These are phyloP conservation scores for Dascyllus trimaculatus DNA, from an alignment of 2,113 vertebrate genomes.

Conservation along the genomic window DNA sequence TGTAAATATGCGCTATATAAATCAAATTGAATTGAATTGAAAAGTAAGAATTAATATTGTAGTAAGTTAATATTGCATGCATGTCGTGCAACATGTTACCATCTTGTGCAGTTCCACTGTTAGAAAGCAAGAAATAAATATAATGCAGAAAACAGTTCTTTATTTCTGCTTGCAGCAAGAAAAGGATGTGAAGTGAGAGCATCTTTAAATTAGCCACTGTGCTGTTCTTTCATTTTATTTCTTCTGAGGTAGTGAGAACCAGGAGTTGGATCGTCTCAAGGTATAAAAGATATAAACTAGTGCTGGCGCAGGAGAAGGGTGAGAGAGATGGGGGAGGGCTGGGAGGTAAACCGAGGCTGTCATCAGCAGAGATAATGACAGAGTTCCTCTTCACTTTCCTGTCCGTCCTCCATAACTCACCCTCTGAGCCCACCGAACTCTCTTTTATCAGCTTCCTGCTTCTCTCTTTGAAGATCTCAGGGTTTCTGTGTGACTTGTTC, in stretches of 20 bases:
- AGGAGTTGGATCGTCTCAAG: background rate
- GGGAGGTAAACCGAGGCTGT: background rate
- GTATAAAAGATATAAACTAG: background rate
- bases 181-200: too few relatives aligned
- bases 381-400: constrained; percentile 35
- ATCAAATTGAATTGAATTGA: too few relatives aligned
- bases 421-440: constrained; percentile 13
- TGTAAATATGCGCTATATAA: too few relatives aligned
- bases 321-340: background rate
- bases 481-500: background rate
- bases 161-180: too few relatives aligned
- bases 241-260: too few relatives aligned
- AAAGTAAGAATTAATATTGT: too few relatives aligned
- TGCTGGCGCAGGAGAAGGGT: background rate
- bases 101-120: too few relatives aligned
- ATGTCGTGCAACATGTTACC: too few relatives aligned
- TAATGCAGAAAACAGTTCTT: too few relatives aligned
- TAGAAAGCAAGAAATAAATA: too few relatives aligned
- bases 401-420: constrained; percentile 5
- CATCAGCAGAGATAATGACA: constrained; percentile 34
- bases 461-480: background rate
- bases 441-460: constrained; percentile 13
- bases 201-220: background rate
- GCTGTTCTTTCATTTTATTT: background rate
- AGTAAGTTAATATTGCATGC: too few relatives aligned